A percentile compares a stretch with the other conserved stretches of the same genome.
phyloP scores from a whole-genome alignment of 2,888 invertebrate genomes.

The Malthinus flaveolus region DNA sequence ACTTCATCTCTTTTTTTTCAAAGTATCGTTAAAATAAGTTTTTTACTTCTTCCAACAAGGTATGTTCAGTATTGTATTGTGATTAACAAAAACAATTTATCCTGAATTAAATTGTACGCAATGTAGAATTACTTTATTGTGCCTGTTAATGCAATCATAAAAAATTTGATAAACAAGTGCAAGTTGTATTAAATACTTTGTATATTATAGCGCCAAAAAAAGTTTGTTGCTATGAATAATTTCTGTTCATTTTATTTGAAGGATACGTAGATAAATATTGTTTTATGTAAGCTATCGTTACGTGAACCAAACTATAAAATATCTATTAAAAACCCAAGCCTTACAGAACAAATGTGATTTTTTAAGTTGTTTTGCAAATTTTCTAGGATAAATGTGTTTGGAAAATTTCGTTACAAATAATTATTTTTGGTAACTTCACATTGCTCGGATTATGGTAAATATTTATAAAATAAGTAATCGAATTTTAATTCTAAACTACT shows the following conservation, averaged over 20 bases:
- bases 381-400: too few relatives aligned
- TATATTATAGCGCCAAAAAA: too few relatives aligned
- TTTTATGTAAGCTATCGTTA: neutral
- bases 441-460: slow-evolving; percentile 11
- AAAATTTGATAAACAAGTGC: slow-evolving; percentile 42
- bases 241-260: neutral
- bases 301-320: neutral
- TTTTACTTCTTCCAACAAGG: neutral
- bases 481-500: slow-evolving; percentile 20
- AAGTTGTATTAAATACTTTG: slow-evolving; percentile 39
- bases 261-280: neutral
- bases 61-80: slow-evolving; percentile 50
- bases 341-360: too few relatives aligned
- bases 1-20: slow-evolving; percentile 3
- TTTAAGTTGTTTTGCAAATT: too few relatives aligned
- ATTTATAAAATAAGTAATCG: slow-evolving; percentile 16
- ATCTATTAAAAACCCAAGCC: too few relatives aligned
- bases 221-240: neutral
- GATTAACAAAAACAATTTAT: slow-evolving; percentile 29
- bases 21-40: slow-evolving; percentile 1
- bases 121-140: slow-evolving; percentile 51
- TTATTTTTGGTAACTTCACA: neutral
- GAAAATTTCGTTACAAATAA: slow-evolving; percentile 25
- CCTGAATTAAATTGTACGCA: slow-evolving; percentile 21
- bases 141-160: slow-evolving; percentile 51